Evolutionary conservation across 2,888 invertebrate species (phyloP), one percentile per base, ranked within the genome.

Genomic region (Tiliacea aurago): DNA sequence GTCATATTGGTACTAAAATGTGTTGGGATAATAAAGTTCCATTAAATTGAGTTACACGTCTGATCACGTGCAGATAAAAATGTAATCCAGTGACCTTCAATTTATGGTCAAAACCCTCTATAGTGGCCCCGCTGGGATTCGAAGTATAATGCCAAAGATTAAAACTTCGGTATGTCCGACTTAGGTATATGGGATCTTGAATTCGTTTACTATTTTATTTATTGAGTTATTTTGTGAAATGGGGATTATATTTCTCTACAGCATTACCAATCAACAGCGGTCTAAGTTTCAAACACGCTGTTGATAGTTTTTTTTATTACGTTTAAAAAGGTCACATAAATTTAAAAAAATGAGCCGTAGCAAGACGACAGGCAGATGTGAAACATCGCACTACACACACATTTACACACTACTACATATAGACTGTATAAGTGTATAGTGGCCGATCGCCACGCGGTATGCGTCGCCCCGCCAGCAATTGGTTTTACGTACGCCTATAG

Each of bases 1-100:
- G 70, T 70, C 77, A 66, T 23, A 81, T 70, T 58, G 77, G 76
- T 68, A 67, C 23, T 81, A 53, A 81, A 76, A 81, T 59, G 13
- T 59, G 28, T 64, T 49, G 33, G 53, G 20, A 65, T 65, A 73
- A 78, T 78, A 79, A 71, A 71, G 37, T 56, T 28, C 18, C 20
- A 4, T 72, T 51, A 56, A 79, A 77, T 80, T 80, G 53, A 77
- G 43, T 77, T 80, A 77, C 13, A 58, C 23, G 33, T 53, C 56
- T 53, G 58, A 79, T 59, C 43, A 41, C n/a, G n/a, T n/a, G 28
- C 0, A 51, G n/a, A 79, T 76, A 63, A 56, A 76, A 71, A 49
- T 18, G 0, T 71, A 63, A 33, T 80, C 51, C 41, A 15, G 58
- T 5, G 58, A 33, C 64, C 64, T 73, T 80, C 58, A 65, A 18